Evolutionary conservation across 2,113 vertebrate genomes (phyloP), one percentile per base, ranked within the genome.

Genomic region (Spilogale gracilis): DNA sequence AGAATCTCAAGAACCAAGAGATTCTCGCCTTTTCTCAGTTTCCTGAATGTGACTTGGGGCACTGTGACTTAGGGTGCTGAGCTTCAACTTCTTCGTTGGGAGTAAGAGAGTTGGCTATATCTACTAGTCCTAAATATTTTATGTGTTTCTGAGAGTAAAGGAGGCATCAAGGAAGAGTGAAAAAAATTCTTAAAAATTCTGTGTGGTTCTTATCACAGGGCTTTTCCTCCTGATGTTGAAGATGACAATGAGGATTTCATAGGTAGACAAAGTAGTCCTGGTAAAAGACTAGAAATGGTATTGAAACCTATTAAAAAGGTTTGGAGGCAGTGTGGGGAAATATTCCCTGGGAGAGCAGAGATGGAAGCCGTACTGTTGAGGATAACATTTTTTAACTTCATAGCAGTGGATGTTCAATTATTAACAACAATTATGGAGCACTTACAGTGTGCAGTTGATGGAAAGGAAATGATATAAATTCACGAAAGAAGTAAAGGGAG

Each of bases 121-220:
- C 95, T 95, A 90, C 45, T 89, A 76, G 87, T 48, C 8, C 7
- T 38, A 67, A 12, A 65, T 88, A 89, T 30, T 94, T 73, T 45
- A 60, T 78, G 13, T 48, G 45, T 81, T 32, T 92, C 85, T 92
- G 21, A 67, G 48, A 89, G 18, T 30, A 89, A 80, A 80, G 6
- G 10, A 63, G 80, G 90, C 56, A 52, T 58, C 20, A 85, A 7
- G 69, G 17, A 81, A 81, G 54, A 80, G 1, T 18, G 5, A 85
- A 87, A 63, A 90, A 6, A 16, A 20, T 38, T 69, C 32, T 54
- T n/a, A 23, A 69, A 10, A 25, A 20, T 10, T 56, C 23, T 27
- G 14, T 52, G 11, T 67, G 38, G 56, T 32, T 85, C 30, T 48
- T 81, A 14, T 93, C 71, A 82, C 61, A 71, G 43, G 4, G 20